A percentile compares a stretch with the other conserved stretches of the same genome.
Evolutionary conservation across 2,113 vertebrate genomes (phyloP).

Genomic region (Psilopsiagon aurifrons): DNA sequence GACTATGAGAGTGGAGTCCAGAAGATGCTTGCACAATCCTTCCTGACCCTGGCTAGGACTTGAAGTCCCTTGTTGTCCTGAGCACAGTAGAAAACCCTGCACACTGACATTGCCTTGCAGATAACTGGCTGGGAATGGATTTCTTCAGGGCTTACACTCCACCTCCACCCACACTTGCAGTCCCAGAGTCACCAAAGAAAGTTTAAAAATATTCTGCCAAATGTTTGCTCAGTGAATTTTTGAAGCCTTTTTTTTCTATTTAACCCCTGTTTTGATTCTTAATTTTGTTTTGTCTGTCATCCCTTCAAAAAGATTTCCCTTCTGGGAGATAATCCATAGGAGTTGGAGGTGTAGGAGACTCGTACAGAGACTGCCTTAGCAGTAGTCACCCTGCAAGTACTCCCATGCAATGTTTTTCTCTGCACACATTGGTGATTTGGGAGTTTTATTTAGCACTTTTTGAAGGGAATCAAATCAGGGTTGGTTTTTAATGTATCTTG

Average conservation of each 20-base stretch:
- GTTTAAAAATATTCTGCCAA: conserved; percentile 64
- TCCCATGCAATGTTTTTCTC: not conserved
- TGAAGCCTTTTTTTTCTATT: conserved; percentile 1
- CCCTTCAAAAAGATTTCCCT: not conserved
- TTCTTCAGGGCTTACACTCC: conserved; percentile 1
- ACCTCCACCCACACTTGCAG: conserved; percentile 52
- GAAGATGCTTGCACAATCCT: not conserved
- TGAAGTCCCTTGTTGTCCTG: conserved; percentile 3
- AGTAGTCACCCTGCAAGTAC: not conserved
- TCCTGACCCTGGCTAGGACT: not conserved
- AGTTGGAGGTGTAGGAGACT: not conserved
- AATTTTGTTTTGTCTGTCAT: not conserved
- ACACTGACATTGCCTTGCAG: not conserved
- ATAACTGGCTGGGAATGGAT: conserved; percentile 28
- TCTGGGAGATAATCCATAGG: not conserved
- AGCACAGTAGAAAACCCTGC: not conserved
- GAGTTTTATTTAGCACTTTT: conserved; percentile 17
- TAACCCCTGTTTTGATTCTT: not conserved
- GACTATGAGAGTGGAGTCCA: not conserved
- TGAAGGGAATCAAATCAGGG: not conserved
- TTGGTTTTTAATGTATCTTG: conserved; percentile 15
- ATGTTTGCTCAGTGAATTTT: conserved; percentile 56
- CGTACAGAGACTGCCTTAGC: not conserved
- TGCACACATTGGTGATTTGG: not conserved
- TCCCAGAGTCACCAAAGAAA: conserved; percentile 65